Evolutionary conservation across 1,140 invertebrate species (phyloP).

Genomic region (Rhyacophila brunnea): DNA sequence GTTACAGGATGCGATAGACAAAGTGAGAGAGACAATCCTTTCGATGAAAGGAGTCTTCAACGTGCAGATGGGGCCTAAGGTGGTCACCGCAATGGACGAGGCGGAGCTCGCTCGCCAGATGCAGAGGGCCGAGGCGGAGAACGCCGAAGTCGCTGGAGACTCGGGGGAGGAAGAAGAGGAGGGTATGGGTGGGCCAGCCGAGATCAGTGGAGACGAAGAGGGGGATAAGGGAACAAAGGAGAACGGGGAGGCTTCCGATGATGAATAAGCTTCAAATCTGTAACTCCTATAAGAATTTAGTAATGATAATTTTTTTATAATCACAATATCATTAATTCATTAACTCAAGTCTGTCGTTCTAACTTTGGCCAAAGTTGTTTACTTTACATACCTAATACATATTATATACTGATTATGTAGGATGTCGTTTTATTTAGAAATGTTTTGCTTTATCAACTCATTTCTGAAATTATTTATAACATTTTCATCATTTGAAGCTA

Average conservation of each 20-base stretch:
- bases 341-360: no score
- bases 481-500: no score
- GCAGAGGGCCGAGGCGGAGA: slow-evolving; percentile 90
- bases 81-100: slow-evolving; percentile 97
- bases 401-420: no score
- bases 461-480: no score
- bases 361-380: no score
- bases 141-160: slow-evolving; percentile 89
- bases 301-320: no score
- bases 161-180: slow-evolving; percentile 82
- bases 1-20: slow-evolving; percentile 84
- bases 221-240: slow-evolving; percentile 42
- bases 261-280: slow-evolving; percentile 3
- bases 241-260: slow-evolving; percentile 26
- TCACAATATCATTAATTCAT: no score
- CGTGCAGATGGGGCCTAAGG: slow-evolving; percentile 95
- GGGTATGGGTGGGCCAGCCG: slow-evolving; percentile 39
- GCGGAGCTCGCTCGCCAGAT: slow-evolving; percentile 90
- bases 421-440: no score
- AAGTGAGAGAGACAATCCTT: slow-evolving; percentile 83
- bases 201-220: slow-evolving; percentile 42
- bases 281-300: no score
- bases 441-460: no score
- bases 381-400: no score
- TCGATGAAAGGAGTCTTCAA: slow-evolving; percentile 89